Base-by-base conservation (phyloP, 2,888 invertebrate species). In the Acheta domesticus region DNA sequence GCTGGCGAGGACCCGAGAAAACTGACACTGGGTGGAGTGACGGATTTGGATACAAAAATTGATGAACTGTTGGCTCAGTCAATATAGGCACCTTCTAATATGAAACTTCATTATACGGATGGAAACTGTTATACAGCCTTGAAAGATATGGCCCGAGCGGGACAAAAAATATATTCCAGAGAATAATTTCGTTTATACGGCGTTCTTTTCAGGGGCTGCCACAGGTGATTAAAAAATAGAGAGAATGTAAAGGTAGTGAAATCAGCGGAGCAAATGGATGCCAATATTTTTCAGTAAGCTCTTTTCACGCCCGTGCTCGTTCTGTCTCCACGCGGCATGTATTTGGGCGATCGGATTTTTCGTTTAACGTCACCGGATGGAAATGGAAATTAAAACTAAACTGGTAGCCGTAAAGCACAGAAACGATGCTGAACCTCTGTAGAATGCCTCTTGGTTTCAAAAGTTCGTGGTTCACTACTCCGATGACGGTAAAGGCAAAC, bases 21-120 rank as follows among this genome's bases (percentile, higher is more conserved):
- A 16, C n/a, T 19, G n/a, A 62, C 62, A 62, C 62, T 12, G 62
- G 62, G 16, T n/a, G 11, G 62, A 62, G 16, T 62, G 62, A 62
- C 62, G 62, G 62, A n/a, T 62, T 36, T 62, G 62, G 62, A 62
- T n/a, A 62, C 62, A 62, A 62, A 62, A 62, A 62, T 19, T 62
- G 62, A 62, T 62, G 62, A 62, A 62, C 14, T 62, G n/a, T 62
- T 62, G 62, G 16, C n/a, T 62, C n/a, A n/a, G 62, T 62, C 62
- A 62, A 62, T 62, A 62, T 62, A 19, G 62, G 8, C n/a, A 62
- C 62, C n/a, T 62, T 62, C 62, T 62, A 62, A 62, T 62, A 62
- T 62, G 62, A 62, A 62, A 62, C 62, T 62, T 62, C 62, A 62
- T 62, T 19, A 62, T 62, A 62, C 14, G 62, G n/a, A 62, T 62